Conservation (phyloP, 2,113 vertebrate species). For the Phaetusa simplex region DNA sequence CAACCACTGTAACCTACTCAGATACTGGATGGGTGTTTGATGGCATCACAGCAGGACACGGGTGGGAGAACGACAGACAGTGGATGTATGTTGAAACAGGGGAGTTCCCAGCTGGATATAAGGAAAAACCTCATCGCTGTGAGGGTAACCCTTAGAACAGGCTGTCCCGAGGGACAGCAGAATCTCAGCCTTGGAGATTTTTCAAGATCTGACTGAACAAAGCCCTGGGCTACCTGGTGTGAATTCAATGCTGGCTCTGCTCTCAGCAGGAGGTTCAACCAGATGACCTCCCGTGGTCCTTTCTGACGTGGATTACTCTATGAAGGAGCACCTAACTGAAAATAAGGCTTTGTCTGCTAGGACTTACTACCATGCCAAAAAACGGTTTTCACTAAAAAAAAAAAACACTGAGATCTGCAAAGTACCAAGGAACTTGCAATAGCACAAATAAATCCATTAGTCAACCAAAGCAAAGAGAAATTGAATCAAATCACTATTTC, state of each 20-base stretch:
- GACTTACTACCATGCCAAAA: neutral
- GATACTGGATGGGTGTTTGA: neutral
- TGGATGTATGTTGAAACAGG: accelerated
- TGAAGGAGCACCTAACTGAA: neutral
- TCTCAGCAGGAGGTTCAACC: neutral
- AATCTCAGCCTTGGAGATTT: neutral
- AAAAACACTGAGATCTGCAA: neutral
- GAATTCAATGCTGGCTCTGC: neutral
- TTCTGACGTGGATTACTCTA: neutral
- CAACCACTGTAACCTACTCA: neutral
- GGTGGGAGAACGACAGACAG: neutral
- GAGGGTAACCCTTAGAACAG: neutral
- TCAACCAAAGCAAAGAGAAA: neutral
- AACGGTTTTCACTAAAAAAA: neutral
- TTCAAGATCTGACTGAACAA: neutral
- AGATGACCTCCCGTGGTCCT: neutral
- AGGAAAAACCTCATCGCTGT: neutral
- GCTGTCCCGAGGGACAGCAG: neutral
- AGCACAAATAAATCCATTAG: neutral
- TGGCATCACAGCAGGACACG: neutral
- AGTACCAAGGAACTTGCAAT: neutral
- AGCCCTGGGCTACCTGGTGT: neutral
- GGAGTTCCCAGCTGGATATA: neutral
- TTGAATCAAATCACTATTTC: neutral
- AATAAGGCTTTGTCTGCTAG: neutral